Conservation (phyloP, 1,140 invertebrate species). For the Sinella curviseta region DNA sequence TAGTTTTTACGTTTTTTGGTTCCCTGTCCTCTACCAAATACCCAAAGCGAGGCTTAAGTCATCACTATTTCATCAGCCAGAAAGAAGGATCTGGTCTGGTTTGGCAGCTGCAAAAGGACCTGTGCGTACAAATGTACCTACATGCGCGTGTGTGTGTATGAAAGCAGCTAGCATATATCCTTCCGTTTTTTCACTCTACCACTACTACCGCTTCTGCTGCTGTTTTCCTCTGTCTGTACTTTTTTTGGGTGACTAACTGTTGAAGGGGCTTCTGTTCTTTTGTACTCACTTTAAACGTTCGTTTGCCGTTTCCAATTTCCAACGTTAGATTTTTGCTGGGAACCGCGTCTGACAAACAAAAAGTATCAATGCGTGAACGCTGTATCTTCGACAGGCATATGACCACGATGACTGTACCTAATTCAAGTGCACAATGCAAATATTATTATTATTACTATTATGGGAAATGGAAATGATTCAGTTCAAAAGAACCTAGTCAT, state of each 20-base stretch:
- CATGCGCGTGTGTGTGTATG: not conserved
- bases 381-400: no score
- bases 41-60: not conserved
- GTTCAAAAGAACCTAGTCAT: not conserved
- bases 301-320: not conserved
- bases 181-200: not conserved
- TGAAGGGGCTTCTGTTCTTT: constrained; percentile 9
- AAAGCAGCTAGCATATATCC: not conserved
- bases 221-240: not conserved
- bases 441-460: not conserved
- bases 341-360: not conserved
- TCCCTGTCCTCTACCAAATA: not conserved
- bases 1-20: not conserved
- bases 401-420: not conserved
- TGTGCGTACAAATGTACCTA: not conserved
- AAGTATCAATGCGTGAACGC: not conserved
- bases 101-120: constrained; percentile 15
- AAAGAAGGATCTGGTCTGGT: not conserved
- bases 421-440: not conserved
- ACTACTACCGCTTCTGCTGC: no score
- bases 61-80: not conserved
- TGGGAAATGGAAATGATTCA: constrained; percentile 3
- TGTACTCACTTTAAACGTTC: not conserved
- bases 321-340: not conserved
- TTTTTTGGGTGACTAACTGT: constrained; percentile 12